Evolutionary conservation across 2,113 vertebrate genomes (phyloP).

Genomic region (Seriola aureovittata): DNA sequence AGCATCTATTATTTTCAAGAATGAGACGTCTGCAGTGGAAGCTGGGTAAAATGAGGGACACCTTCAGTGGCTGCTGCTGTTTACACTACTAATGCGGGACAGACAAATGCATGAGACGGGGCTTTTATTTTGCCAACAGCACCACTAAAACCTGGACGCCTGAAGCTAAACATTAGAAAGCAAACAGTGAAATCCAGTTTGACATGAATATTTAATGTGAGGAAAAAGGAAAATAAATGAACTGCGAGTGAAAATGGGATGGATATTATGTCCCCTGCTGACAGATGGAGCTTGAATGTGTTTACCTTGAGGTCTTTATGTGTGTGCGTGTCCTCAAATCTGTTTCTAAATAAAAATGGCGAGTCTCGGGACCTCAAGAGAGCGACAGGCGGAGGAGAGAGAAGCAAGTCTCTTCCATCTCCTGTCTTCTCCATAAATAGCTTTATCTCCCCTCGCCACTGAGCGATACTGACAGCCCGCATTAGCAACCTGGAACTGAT

Average conservation of each 20-base stretch:
- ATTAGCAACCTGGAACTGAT: slow-evolving; percentile 51
- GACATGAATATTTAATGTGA: slow-evolving; percentile 37
- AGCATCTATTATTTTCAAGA: background rate
- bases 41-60: background rate
- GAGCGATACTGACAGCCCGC: slow-evolving; percentile 51
- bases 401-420: background rate
- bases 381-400: background rate
- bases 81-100: background rate
- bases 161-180: background rate
- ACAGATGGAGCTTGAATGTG: slow-evolving; percentile 16
- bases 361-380: background rate
- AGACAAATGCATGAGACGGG: background rate
- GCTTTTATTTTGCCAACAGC: background rate
- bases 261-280: slow-evolving; percentile 22
- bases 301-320: slow-evolving; percentile 30
- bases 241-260: background rate
- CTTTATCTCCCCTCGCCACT: slow-evolving; percentile 41
- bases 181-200: slow-evolving; percentile 30
- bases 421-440: slow-evolving; percentile 31
- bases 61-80: background rate
- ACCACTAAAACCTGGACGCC: background rate
- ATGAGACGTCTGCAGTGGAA: background rate
- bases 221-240: slow-evolving; percentile 4
- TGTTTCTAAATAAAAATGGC: slow-evolving; percentile 20
- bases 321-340: slow-evolving; percentile 1